Conservation (phyloP, 2,113 vertebrate species). For the Delphinapterus leucas region DNA sequence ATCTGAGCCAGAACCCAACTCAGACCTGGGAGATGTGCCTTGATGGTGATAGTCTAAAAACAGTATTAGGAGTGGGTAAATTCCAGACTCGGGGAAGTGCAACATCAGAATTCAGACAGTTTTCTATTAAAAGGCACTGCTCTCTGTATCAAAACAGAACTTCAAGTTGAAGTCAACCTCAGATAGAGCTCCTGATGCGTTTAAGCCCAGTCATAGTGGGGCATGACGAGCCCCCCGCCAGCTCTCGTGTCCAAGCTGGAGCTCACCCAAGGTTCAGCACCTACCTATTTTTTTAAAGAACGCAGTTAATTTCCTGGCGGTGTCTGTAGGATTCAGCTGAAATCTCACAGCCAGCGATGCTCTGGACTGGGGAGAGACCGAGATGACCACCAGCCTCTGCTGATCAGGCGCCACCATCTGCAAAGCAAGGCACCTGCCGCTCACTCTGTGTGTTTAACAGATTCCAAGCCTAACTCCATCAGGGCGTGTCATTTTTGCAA, state of each 20-base stretch:
- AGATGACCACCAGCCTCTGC: conserved; percentile 91
- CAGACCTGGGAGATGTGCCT: neutral
- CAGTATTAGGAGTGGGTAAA: neutral
- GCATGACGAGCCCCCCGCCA: neutral
- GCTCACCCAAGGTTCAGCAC: neutral
- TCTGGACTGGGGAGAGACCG: conserved; percentile 93
- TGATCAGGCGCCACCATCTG: conserved; percentile 70
- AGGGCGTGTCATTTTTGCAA: fast-evolving
- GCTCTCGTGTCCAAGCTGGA: neutral
- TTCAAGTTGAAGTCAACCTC: neutral
- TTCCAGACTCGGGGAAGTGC: too few species aligned
- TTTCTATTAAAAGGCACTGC: neutral
- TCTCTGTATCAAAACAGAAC: neutral
- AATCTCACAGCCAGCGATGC: conserved; percentile 91
- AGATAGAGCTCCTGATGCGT: neutral
- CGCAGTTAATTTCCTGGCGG: conserved; percentile 86
- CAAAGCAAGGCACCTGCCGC: neutral
- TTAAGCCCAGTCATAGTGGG: neutral
- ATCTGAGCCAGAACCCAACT: neutral
- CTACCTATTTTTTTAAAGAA: conserved; percentile 93
- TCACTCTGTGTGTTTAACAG: neutral
- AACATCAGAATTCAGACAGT: neutral
- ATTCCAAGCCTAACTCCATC: neutral
- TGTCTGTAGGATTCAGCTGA: conserved; percentile 85
- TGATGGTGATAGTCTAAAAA: neutral